These are phyloP conservation scores for Pelosia muscerda DNA, from an alignment of 2,888 invertebrate genomes.

Conservation along the genomic window DNA sequence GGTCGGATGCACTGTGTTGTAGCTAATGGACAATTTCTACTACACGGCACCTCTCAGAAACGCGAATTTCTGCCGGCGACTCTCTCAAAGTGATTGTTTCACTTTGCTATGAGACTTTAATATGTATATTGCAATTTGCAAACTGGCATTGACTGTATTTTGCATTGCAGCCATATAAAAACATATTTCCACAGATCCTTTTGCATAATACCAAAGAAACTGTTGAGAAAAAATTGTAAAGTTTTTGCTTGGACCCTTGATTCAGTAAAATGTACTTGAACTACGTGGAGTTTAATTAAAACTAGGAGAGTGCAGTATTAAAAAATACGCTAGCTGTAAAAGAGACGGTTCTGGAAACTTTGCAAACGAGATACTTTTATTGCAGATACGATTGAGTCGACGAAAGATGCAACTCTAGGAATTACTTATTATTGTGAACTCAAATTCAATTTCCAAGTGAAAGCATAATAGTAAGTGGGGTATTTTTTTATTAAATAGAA, in stretches of 20 bases:
- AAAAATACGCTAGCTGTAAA: constrained; percentile 59
- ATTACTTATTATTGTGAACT: not conserved
- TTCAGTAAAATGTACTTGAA: constrained; percentile 63
- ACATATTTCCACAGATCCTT: constrained; percentile 15
- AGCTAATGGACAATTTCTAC: not conserved
- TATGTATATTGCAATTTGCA: constrained; percentile 11
- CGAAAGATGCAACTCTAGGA: not conserved
- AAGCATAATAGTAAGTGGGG: too few relatives aligned
- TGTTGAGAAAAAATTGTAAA: constrained; percentile 32
- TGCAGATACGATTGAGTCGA: not conserved
- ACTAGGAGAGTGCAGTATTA: constrained; percentile 64
- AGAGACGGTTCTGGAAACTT: constrained; percentile 43
- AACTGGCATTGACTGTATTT: not conserved
- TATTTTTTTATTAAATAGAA: not conserved
- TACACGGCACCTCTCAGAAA: not conserved
- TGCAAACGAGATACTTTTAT: not conserved
- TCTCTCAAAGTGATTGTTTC: not conserved
- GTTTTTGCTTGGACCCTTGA: constrained; percentile 52
- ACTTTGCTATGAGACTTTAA: not conserved
- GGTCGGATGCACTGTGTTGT: constrained; percentile 1
- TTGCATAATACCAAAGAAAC: constrained; percentile 19
- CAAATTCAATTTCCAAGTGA: not conserved
- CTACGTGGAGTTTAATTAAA: constrained; percentile 77
- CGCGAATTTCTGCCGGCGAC: not conserved
- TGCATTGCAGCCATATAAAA: constrained; percentile 2